Evolutionary conservation across 92 coral and sea anemone species (phyloP), one percentile per base, ranked within the genome.

Genomic region (Palythoa grandiflora): DNA sequence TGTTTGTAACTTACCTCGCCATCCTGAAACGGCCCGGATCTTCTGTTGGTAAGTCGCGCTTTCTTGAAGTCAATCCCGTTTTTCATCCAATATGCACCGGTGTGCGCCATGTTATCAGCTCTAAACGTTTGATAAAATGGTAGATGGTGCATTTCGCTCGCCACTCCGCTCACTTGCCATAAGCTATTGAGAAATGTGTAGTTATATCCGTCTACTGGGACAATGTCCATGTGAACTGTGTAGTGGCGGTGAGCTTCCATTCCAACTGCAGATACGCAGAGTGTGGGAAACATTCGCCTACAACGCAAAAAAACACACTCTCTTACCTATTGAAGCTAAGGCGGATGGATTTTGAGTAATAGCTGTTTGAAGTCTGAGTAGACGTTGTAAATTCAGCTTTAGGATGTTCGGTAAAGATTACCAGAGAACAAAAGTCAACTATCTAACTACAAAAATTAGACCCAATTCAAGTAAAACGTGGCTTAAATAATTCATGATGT

Each of bases 11-110:
- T 36, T 13, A 94, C 98, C 94, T 94, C 98, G 78, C 98, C 96
- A 44, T 93, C 94, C 76, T 94, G 93, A 57, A 94, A 94, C 0
- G 90, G 76, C 6, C 96, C 98, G 2, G 89, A 88, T 39, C 98
- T 76, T 38, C 98, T 84, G 84, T 94, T 94, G 1, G 98, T 94
- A 9, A 94, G 88, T 9, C 98, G 93, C 9, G 93, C 89, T 83
- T 94, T 94, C 87, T 94, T 94, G 76, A 94, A 94, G 87, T 94
- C 98, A 16, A 94, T 93, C 36, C 98, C 98, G 81, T 94, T 94
- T 79, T 94, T 94, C 98, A 94, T 93, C 98, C 98, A 94, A 75
- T 94, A 94, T 1, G 94, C 85, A 0, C 98, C 98, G 8, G 96
- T 94, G 51, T 93, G 98, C 1, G 92, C 94, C 39, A 91, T 90